Conservation (phyloP, 2,888 invertebrate species). For the Lepidochrysops patricia region DNA sequence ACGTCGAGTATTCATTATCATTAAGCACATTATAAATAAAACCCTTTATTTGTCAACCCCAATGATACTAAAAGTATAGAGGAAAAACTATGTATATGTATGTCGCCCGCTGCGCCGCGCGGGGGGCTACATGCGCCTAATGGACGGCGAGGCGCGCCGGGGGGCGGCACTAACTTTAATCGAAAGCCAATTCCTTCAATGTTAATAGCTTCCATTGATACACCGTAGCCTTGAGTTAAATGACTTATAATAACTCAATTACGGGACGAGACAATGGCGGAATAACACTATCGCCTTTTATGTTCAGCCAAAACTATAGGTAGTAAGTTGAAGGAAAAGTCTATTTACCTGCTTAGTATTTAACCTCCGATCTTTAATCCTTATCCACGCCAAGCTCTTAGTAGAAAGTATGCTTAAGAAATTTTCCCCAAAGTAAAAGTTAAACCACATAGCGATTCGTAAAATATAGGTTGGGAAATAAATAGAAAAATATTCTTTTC, state of each 20-base stretch:
- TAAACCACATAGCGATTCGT: neutral
- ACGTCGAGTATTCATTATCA: neutral
- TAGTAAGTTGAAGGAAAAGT: neutral
- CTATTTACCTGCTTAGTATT: no score
- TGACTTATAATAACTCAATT: constrained; percentile 6
- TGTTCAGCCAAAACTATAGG: neutral
- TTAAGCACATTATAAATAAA: neutral
- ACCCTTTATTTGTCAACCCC: neutral
- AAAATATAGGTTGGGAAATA: neutral
- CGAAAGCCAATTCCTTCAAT: constrained; percentile 17
- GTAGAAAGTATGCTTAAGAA: no score
- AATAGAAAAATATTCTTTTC: neutral
- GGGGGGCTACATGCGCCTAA: constrained; percentile 57
- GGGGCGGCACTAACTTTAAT: constrained; percentile 36
- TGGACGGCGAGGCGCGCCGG: constrained; percentile 50
- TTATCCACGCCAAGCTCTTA: no score
- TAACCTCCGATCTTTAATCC: no score
- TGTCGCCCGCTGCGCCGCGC: constrained; percentile 46
- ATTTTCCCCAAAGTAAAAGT: no score
- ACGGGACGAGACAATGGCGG: neutral
- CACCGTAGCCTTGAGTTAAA: neutral
- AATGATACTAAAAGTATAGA: neutral
- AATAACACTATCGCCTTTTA: neutral
- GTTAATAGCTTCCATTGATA: constrained; percentile 10
- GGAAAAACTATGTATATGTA: neutral